A percentile compares a stretch with the other conserved stretches of the same genome.
phyloP scores from a whole-genome alignment of 2,888 invertebrate species.

The Ypsolopha scabrella region DNA sequence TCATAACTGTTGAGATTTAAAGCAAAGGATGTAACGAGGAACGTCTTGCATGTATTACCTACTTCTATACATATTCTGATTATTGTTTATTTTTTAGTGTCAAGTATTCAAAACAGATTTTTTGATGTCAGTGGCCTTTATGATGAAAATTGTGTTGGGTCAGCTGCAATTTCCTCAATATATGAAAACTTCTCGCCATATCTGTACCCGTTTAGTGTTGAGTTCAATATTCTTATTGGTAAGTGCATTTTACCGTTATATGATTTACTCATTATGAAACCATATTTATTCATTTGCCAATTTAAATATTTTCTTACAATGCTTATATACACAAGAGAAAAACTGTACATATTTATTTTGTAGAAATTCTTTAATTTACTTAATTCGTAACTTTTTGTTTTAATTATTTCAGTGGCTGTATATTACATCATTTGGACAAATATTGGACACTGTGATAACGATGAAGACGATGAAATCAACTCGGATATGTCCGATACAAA shows the following conservation, averaged over 20 bases:
- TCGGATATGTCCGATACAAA: conserved; percentile 37
- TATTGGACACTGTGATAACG: conserved; percentile 72
- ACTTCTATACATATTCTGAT: too few species aligned
- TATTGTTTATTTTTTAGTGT: not conserved
- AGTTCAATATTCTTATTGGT: conserved; percentile 84
- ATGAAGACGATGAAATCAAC: conserved; percentile 27
- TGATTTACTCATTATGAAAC: too few species aligned
- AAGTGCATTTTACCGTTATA: conserved; percentile 14
- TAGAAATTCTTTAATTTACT: too few species aligned
- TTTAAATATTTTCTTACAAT: too few species aligned
- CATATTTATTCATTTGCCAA: too few species aligned
- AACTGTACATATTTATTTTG: not conserved
- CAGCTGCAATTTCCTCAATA: conserved; percentile 53
- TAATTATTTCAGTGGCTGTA: conserved; percentile 70
- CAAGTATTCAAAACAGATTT: conserved; percentile 12
- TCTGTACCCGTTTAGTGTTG: conserved; percentile 83
- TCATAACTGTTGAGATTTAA: too few species aligned
- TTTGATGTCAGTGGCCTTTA: conserved; percentile 47
- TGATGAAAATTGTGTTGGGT: conserved; percentile 54
- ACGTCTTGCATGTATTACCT: too few species aligned
- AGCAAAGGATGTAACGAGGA: too few species aligned
- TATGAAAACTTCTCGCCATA: conserved; percentile 78
- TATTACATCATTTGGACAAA: conserved; percentile 82
- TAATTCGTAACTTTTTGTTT: not conserved
- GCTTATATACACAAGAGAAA: too few species aligned